phyloP scores from a whole-genome alignment of 2,113 vertebrate species.

The Jaculus jaculus region DNA sequence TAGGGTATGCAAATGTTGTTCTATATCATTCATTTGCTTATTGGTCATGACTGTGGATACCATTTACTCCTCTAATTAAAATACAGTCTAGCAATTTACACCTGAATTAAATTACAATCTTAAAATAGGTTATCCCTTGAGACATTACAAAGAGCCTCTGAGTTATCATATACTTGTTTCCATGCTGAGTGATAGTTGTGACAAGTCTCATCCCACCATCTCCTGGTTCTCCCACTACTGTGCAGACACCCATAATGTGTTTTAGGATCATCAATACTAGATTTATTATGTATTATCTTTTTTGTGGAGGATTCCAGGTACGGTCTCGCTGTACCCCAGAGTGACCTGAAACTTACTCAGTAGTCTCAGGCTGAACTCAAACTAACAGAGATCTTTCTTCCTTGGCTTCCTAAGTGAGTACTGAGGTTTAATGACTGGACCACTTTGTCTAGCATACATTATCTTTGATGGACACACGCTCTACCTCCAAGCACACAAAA shows the following conservation, averaged over 20 bases:
- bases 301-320: too few species aligned
- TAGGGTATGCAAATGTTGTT: constrained; percentile 60
- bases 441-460: neutral
- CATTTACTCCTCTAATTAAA: constrained; percentile 69
- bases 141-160: neutral
- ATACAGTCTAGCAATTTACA: constrained; percentile 68
- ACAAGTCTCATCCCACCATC: neutral
- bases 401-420: too few species aligned
- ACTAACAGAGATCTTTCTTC: too few species aligned
- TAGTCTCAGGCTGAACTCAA: too few species aligned
- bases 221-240: neutral
- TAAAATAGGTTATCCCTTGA: constrained; percentile 62
- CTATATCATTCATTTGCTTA: constrained; percentile 67
- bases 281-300: neutral
- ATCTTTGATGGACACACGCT: neutral
- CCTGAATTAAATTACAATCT: constrained; percentile 65
- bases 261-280: neutral
- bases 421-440: too few species aligned
- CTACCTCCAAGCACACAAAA: neutral
- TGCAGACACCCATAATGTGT: neutral
- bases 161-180: neutral
- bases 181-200: neutral
- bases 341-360: too few species aligned
- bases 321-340: too few species aligned
- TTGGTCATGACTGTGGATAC: constrained; percentile 70